Evolutionary conservation across 2,113 vertebrate species (phyloP), one percentile per base, ranked within the genome.

Genomic region (Jacana jacana): DNA sequence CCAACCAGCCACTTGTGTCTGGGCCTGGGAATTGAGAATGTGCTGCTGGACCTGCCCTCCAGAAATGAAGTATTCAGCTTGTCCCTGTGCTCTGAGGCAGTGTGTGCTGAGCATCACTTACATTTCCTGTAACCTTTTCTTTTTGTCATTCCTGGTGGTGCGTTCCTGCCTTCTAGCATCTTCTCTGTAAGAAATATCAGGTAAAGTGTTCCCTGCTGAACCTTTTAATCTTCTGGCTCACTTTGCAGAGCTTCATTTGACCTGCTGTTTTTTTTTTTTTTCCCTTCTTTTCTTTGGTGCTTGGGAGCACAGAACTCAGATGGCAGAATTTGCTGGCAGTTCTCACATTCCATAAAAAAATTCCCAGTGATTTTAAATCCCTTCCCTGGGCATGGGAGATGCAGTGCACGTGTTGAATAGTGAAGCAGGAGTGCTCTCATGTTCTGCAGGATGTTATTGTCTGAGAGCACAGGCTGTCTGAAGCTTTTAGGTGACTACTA

Each of bases 381-480:
- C 23, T 69, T 95, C 83, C 23, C n/a, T 49, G 30, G 75, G 54
- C 28, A 49, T 1, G 2, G 52, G 71, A 72, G 79, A 22, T 63
- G 57, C 52, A 44, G 57, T 28, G 42, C 55, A 40, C 64, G 31
- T n/a, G 48, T 23, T 68, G 79, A 89, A 18, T 31, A 39, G 46
- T 0, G 13, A 57, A 68, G 27, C 1, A 1, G 51, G 44, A 61
- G 11, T 1, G 6, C 6, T 1, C 37, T 46, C 4, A 4, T 18
- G 27, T 58, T 18, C 66, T 76, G 52, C 69, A 35, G 75, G 33
- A 31, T 25, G 40, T 51, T 83, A 11, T 86, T 81, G 84, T 58
- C 65, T 60, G 68, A 57, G 40, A 65, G 80, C 69, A 51, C 39
- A 44, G 73, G 22, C 31, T 2, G 2, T 28, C 93, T 81, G 77